Conservation (phyloP, 2,113 vertebrate genomes). For the Poicephalus meyeri region DNA sequence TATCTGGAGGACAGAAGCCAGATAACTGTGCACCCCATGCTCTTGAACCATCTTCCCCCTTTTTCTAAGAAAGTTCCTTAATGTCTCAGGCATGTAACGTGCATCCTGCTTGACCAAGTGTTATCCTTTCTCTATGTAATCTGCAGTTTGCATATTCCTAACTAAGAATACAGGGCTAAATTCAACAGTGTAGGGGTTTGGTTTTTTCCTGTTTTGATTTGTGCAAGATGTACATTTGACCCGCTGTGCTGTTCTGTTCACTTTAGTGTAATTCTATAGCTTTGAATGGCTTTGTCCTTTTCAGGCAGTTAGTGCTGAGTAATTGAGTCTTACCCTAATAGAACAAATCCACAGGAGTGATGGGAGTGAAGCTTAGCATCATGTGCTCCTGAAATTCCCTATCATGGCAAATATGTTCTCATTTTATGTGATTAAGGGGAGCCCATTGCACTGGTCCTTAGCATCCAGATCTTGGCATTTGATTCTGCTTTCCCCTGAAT, state of each 20-base stretch:
- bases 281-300: slow-evolving; percentile 21
- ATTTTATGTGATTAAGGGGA: background rate
- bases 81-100: background rate
- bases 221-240: background rate
- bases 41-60: background rate
- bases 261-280: background rate
- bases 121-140: background rate
- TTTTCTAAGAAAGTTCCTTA: background rate
- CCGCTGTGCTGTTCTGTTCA: background rate
- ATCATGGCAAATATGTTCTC: background rate
- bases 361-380: background rate
- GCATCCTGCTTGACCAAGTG: background rate
- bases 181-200: background rate
- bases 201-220: background rate
- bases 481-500: background rate
- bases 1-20: background rate
- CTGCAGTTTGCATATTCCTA: background rate
- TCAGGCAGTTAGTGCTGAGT: background rate
- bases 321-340: background rate
- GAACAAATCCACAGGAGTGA: background rate
- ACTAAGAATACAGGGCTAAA: background rate
- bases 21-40: background rate
- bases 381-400: background rate
- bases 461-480: background rate
- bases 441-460: background rate